Evolutionary conservation across 2,113 vertebrate species (phyloP), one percentile per base, ranked within the genome.

Genomic region (Isurus oxyrinchus): DNA sequence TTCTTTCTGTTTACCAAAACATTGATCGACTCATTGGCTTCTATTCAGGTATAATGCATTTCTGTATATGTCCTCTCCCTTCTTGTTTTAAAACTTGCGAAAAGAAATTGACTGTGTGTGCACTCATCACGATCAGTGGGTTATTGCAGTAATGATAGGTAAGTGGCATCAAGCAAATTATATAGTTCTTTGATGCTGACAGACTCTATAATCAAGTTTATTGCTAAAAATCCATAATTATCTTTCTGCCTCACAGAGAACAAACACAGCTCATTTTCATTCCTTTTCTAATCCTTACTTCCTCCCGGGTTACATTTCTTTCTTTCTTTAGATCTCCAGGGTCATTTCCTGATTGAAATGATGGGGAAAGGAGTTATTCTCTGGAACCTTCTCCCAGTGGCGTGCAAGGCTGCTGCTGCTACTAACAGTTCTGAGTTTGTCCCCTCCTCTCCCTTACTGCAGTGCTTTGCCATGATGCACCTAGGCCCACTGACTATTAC

Each of bases 151-250:
- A 84, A 84, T 84, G 81, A 84, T 44, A 44, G 81, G 16, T 84
- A 84, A 44, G 40, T 6, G 40, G 81, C 40, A 21, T 16, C n/a
- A 21, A 16, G 81, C 16, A 44, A 84, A 84, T 84, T 44, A 84
- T 84, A 84, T 21, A 19, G 81, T 21, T 44, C 81, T 84, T 84
- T 44, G 40, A 84, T 44, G 81, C 40, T 44, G 81, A 84, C 81
- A 44, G 40, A 5, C 81, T 44, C 81, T 84, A 84, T 84, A 84
- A 84, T 84, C 81, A 44, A 44, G 81, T 84, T 84, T 84, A 84
- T 84, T 84, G 81, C 81, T 84, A 84, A 84, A 84, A 84, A 84
- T 84, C 81, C 44, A 16, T 84, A 44, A 84, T 84, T 84, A 84
- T 44, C 81, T 84, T 84, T 84, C 81, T 84, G 81, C 44, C 81